Evolutionary conservation across 2,888 invertebrate species (phyloP).

Genomic region (Drosophila eohydei): DNA sequence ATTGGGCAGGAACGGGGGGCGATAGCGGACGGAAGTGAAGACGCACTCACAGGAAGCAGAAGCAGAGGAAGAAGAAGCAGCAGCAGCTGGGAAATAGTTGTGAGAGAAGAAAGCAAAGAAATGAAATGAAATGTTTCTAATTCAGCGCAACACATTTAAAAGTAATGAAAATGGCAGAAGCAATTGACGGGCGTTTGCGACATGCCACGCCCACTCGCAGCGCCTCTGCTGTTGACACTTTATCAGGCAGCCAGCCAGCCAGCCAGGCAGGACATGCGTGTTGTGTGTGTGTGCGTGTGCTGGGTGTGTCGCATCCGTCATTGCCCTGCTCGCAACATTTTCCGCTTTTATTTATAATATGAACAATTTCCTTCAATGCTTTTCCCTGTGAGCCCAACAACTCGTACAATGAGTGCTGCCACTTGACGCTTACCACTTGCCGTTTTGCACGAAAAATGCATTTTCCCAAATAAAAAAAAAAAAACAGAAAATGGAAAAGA

Average conservation of each 20-base stretch:
- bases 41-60: slow-evolving; percentile 29
- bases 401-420: slow-evolving; percentile 60
- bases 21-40: slow-evolving; percentile 24
- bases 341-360: slow-evolving; percentile 80
- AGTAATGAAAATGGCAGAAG: slow-evolving; percentile 74
- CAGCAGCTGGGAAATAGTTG: slow-evolving; percentile 38
- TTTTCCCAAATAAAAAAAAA: slow-evolving; percentile 37
- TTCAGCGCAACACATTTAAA: slow-evolving; percentile 73
- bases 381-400: slow-evolving; percentile 39
- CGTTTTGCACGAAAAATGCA: slow-evolving; percentile 72
- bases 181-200: slow-evolving; percentile 53
- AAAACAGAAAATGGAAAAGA: not conserved
- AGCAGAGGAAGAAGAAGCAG: slow-evolving; percentile 11
- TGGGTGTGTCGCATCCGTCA: slow-evolving; percentile 71
- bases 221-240: slow-evolving; percentile 53
- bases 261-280: slow-evolving; percentile 60
- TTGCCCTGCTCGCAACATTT: slow-evolving; percentile 77
- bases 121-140: slow-evolving; percentile 72
- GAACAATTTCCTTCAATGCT: slow-evolving; percentile 74
- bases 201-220: slow-evolving; percentile 35
- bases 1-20: not conserved
- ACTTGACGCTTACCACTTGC: slow-evolving; percentile 60
- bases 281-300: slow-evolving; percentile 42
- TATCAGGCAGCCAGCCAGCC: slow-evolving; percentile 21
- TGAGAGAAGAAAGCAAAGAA: slow-evolving; percentile 25